phyloP scores from a whole-genome alignment of 2,888 invertebrate species.

The Caenorhabditis imperialis region DNA sequence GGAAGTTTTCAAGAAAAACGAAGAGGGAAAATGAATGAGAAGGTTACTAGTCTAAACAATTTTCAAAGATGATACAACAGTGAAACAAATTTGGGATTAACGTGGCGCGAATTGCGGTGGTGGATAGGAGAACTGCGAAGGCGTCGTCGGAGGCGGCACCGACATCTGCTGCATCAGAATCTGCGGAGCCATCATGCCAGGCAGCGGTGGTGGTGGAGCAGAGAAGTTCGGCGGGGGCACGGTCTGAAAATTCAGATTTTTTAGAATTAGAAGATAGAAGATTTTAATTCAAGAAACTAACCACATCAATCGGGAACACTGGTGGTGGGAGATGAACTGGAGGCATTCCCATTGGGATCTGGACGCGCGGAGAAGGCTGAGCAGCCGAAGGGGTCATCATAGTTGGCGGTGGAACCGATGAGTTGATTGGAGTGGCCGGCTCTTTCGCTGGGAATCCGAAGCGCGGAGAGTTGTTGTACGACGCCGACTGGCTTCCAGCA shows the following conservation, averaged over 20 bases:
- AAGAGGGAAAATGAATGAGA: neutral
- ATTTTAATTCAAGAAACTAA: conserved; percentile 3
- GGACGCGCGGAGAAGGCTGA: conserved; percentile 4
- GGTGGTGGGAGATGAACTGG: conserved; percentile 3
- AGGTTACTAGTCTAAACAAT: conserved; percentile 4
- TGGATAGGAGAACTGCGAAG: conserved; percentile 11
- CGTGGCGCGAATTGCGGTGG: conserved; percentile 29
- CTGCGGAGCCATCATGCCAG: conserved; percentile 5
- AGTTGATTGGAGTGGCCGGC: neutral
- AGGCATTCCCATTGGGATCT: conserved; percentile 5
- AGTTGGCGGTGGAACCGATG: conserved; percentile 3
- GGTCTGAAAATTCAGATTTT: conserved; percentile 21
- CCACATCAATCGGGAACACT: conserved; percentile 40
- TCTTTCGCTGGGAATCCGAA: conserved; percentile 20
- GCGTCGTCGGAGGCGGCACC: conserved; percentile 9
- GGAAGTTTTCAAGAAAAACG: neutral
- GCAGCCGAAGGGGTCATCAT: neutral
- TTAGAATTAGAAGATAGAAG: neutral
- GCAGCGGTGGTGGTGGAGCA: conserved; percentile 17
- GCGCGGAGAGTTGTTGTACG: conserved; percentile 9
- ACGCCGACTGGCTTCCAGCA: conserved; percentile 13
- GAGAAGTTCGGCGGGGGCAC: conserved; percentile 45
- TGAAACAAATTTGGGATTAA: neutral
- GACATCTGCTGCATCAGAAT: conserved; percentile 17
- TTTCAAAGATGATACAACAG: neutral